Evolutionary conservation across 2,888 invertebrate species (phyloP), one percentile per base, ranked within the genome.

Genomic region (Muscina levida): DNA sequence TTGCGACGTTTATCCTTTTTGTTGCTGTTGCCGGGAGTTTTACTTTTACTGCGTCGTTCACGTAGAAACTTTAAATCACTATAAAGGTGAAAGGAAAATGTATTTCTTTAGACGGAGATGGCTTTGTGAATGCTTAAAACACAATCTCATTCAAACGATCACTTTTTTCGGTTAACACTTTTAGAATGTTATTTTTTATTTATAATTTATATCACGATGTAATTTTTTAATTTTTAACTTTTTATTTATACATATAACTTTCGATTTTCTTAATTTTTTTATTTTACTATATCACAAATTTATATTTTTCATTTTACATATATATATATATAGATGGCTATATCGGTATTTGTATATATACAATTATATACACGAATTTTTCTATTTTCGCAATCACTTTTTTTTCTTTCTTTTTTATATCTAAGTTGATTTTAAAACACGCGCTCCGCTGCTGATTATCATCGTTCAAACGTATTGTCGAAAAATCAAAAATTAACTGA

Each of bases 11-110:
- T 82, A 68, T 82, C 17, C 46, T 65, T 70, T 42, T 75, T 57
- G 78, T 86, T 83, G 84, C 82, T 85, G 83, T 85, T 86, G 74
- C 85, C 86, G 68, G 88, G 87, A 51, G 87, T 88, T 84, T 84
- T 85, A 65, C 84, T 85, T 82, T 82, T 71, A 78, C 86, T 84
- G 57, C 77, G 84, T 71, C 83, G 80, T 65, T 84, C 83, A 66
- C 77, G 83, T 79, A 83, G 71, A 65, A 78, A 83, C 74, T 79
- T 82, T n/a, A 84, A 78, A 82, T 83, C 84, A 83, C 85, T 84
- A 53, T 8, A 48, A 42, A 44, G n/a, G 13, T 57, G n/a, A 13
- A 11, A 4, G 17, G 8, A n/a, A n/a, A n/a, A n/a, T n/a, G n/a
- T n/a, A n/a, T 37, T 42, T 22, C 6, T 76, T 74, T 24, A 13